Base-by-base conservation (phyloP, 2,113 vertebrate species). In the Sander lucioperca region DNA sequence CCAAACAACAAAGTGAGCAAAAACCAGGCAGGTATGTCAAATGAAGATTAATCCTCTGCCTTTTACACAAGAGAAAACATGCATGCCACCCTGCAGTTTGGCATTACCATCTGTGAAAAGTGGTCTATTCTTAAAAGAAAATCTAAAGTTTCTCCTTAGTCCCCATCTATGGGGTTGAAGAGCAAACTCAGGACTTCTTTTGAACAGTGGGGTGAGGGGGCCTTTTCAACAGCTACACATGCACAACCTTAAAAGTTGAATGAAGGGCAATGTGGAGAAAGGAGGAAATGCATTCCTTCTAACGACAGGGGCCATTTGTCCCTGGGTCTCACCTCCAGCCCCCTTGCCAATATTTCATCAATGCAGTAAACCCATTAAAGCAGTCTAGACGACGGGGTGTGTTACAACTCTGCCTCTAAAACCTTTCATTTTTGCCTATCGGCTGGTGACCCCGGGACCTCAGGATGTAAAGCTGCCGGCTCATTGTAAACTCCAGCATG, bases 321-420 rank as follows among this genome's bases (percentile, higher is more conserved):
- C 71, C 69, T 11, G 65, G 86, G 86, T 92, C 90, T 90, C 80
- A 89, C 86, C 90, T 92, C 83, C 43, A 86, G 87, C 83, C 85
- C 80, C 47, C 84, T 39, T 88, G 92, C 92, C 93, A 94, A 94
- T 93, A 93, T 93, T 92, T 95, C 91, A 95, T 90, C 88, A 86
- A 86, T 76, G 91, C 88, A 85, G 88, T 94, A 91, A 93, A 94
- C 65, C 88, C 89, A 93, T 95, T 94, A 93, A 93, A 86, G 88
- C 74, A 82, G 95, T 95, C 94, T 95, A 95, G 95, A 96, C 95
- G 85, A 81, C 23, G n/a, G 81, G 85, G 79, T 77, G 84, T 83
- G 92, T 93, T 91, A 93, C 80, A 87, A 90, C 89, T 82, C 74
- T 36, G 77, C 75, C 82, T 86, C 80, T 87, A 90, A 93, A 92